Percentiles rank a stretch among this genome's conserved stretches.
These are phyloP conservation scores for Pangasianodon hypophthalmus DNA, from an alignment of 2,113 vertebrate species.

Conservation along the genomic window DNA sequence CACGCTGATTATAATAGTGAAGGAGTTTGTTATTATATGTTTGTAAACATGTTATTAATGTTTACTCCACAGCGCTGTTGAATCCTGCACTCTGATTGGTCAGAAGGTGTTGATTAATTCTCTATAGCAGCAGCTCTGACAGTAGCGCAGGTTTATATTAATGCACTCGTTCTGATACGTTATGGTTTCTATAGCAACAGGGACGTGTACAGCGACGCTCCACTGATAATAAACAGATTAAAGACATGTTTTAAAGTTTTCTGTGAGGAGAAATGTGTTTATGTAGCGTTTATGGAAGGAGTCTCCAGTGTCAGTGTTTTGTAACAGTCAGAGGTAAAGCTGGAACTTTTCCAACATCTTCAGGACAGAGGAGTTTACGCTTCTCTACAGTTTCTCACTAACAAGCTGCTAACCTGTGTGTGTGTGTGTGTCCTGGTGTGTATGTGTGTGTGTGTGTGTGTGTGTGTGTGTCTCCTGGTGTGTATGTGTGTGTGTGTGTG, in stretches of 20 bases:
- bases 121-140: too few species aligned
- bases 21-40: background rate
- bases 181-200: background rate
- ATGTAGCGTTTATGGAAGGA: background rate
- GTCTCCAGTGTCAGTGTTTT: background rate
- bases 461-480: conserved; percentile 14
- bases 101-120: background rate
- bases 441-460: background rate
- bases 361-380: background rate
- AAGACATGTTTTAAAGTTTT: too few species aligned
- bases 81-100: background rate
- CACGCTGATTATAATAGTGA: background rate
- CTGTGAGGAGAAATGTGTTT: too few species aligned
- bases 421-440: background rate
- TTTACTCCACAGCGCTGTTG: background rate
- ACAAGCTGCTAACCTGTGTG: background rate
- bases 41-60: background rate
- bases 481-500: conserved; percentile 7
- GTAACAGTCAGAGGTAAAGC: background rate
- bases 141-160: too few species aligned
- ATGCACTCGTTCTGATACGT: too few species aligned
- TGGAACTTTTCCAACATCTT: background rate
- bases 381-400: background rate
- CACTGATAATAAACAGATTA: too few species aligned
- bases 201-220: too few species aligned